Evolutionary conservation across 2,797 vertebrate genomes (phyloP).

Genomic region (Notolepis coatsorum): DNA sequence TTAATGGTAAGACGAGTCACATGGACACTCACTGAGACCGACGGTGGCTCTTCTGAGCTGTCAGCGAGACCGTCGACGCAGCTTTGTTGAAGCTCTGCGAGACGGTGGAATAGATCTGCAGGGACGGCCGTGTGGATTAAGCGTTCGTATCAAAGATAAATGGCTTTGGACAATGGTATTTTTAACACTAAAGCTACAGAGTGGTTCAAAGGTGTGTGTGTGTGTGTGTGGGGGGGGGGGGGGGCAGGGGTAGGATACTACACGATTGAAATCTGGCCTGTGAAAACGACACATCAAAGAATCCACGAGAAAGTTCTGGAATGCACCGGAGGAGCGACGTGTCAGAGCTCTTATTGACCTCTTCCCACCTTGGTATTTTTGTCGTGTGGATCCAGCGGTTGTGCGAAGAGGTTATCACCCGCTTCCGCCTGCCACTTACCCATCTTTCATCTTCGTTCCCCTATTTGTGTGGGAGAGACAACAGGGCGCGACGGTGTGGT

Average conservation of each 20-base stretch:
- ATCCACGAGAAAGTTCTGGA: slow-evolving; percentile 47
- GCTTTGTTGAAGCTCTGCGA: slow-evolving; percentile 59
- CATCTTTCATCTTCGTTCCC: background rate
- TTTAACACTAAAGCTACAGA: slow-evolving; percentile 32
- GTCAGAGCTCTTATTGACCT: slow-evolving; percentile 30
- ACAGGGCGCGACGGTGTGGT: slow-evolving; percentile 28
- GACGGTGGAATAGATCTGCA: slow-evolving; percentile 44
- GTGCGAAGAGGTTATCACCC: slow-evolving; percentile 54
- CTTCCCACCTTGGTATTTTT: slow-evolving; percentile 41
- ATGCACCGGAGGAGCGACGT: slow-evolving; percentile 43
- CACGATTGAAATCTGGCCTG: slow-evolving; percentile 33
- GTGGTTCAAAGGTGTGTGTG: background rate
- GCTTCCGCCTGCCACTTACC: slow-evolving; percentile 12
- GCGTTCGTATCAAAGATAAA: slow-evolving; percentile 50
- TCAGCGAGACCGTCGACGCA: slow-evolving; percentile 54
- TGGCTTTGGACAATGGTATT: slow-evolving; percentile 53
- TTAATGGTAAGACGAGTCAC: slow-evolving; percentile 51
- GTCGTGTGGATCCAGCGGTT: background rate
- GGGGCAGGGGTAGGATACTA: background rate
- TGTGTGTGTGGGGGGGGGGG: no score
- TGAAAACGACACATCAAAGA: slow-evolving; percentile 37
- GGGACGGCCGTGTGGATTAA: slow-evolving; percentile 35
- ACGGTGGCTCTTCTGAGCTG: slow-evolving; percentile 38
- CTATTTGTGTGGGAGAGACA: slow-evolving; percentile 54
- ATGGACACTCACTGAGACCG: slow-evolving; percentile 46